Evolutionary conservation across 1,140 invertebrate genomes (phyloP).

Genomic region (Akabosia matsudoensis): DNA sequence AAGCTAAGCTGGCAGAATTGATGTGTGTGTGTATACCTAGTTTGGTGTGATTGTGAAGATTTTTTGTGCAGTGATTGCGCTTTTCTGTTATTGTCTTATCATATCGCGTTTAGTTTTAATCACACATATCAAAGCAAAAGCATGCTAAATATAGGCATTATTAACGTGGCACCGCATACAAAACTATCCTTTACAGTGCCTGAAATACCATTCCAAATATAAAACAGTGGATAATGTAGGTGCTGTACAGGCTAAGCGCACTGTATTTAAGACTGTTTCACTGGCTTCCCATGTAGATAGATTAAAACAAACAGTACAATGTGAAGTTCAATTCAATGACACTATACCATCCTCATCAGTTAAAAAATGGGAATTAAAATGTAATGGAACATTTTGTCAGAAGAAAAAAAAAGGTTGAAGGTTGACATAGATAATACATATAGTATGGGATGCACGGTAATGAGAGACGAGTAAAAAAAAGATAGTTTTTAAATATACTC

Average conservation of each 20-base stretch:
- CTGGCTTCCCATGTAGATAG: too few relatives aligned
- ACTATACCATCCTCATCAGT: too few relatives aligned
- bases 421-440: neutral
- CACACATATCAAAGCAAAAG: neutral
- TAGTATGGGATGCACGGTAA: neutral
- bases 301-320: too few relatives aligned
- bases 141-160: constrained; percentile 15
- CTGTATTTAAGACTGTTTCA: too few relatives aligned
- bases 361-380: too few relatives aligned
- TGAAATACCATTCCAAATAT: neutral
- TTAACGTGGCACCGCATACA: neutral
- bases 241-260: too few relatives aligned
- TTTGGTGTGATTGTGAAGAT: neutral
- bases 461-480: too few relatives aligned
- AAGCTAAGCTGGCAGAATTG: too few relatives aligned
- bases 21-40: neutral
- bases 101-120: neutral
- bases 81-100: neutral
- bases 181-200: neutral
- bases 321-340: too few relatives aligned
- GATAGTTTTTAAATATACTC: too few relatives aligned
- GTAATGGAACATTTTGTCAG: neutral
- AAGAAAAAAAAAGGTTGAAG: neutral
- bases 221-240: too few relatives aligned
- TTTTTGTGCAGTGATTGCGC: neutral